Evolutionary conservation across 2,888 invertebrate genomes (phyloP).

Genomic region (Acronicta leporina): DNA sequence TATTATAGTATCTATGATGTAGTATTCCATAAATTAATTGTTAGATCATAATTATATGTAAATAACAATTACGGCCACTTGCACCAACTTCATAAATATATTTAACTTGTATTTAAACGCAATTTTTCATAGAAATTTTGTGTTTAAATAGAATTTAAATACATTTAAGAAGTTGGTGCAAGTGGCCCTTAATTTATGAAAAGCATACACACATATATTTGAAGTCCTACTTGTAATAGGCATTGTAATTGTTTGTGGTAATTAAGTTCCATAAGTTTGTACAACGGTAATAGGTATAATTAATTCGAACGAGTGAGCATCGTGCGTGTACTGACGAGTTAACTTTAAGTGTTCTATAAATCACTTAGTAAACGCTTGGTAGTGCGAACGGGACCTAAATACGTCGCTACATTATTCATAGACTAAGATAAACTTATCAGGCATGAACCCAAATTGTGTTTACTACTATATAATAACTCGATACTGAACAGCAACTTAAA

Average conservation of each 20-base stretch:
- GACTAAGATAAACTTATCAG: conserved; percentile 39
- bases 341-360: conserved; percentile 46
- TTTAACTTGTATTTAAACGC: too few species aligned
- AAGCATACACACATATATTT: conserved; percentile 3
- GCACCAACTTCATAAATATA: too few species aligned
- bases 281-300: conserved; percentile 32
- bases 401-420: conserved; percentile 27
- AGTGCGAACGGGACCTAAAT: conserved; percentile 22
- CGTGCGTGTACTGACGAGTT: conserved; percentile 12
- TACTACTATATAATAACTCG: conserved; percentile 13
- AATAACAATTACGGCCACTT: too few species aligned
- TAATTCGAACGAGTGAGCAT: conserved; percentile 35
- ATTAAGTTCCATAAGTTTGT: conserved; percentile 15
- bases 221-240: conserved; percentile 3
- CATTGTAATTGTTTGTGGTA: conserved; percentile 7
- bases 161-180: too few species aligned
- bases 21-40: too few species aligned
- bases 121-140: too few species aligned
- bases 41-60: too few species aligned
- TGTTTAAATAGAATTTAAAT: too few species aligned
- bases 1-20: too few species aligned
- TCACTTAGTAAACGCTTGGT: conserved; percentile 37
- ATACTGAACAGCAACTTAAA: neutral
- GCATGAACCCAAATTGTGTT: conserved; percentile 31
- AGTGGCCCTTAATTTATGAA: neutral